Base-by-base conservation (phyloP, 2,888 invertebrate species). In the Cybosia mesomella region DNA sequence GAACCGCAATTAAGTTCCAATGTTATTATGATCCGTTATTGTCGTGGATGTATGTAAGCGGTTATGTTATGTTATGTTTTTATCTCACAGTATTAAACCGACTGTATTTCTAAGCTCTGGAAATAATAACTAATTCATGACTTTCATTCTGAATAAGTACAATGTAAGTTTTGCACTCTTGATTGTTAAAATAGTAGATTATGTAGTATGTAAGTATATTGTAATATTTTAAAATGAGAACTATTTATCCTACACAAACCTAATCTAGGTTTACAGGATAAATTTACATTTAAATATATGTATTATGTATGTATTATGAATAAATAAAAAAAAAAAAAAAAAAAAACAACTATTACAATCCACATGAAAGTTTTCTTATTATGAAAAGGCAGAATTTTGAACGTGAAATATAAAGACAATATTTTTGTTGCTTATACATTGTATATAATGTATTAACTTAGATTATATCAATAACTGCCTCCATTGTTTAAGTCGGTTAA, bases 331-430 rank as follows among this genome's bases (percentile, higher is more conserved):
- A n/a, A n/a, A n/a, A n/a, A n/a, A n/a, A n/a, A n/a, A n/a, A n/a
- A n/a, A n/a, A n/a, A n/a, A n/a, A n/a, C n/a, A n/a, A n/a, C n/a
- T 66, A 65, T 58, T 28, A 32, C 53, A 64, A 66, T 66, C 24
- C 22, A n/a, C 34, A 21, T 24, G 59, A 66, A 66, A 58, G 49
- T 32, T 58, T 49, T 15, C n/a, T 59, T 18, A 59, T 53, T 39
- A 39, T 39, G 4, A 39, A n/a, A 59, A n/a, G 22, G 36, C 22
- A 58, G 21, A 18, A 18, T 57, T 57, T 64, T 57, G 21, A 7
- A 5, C 7, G 13, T 18, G n/a, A 24, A 22, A 39, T 55, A 24
- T 15, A 28, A 55, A 36, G 18, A 8, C 0, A 36, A 34, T 58
- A 36, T 34, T 21, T 32, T 1, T 58, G 21, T 34, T 13, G 43